Evolutionary conservation across 2,797 vertebrate genomes (phyloP).

Genomic region (Philypnodon macrostomus): DNA sequence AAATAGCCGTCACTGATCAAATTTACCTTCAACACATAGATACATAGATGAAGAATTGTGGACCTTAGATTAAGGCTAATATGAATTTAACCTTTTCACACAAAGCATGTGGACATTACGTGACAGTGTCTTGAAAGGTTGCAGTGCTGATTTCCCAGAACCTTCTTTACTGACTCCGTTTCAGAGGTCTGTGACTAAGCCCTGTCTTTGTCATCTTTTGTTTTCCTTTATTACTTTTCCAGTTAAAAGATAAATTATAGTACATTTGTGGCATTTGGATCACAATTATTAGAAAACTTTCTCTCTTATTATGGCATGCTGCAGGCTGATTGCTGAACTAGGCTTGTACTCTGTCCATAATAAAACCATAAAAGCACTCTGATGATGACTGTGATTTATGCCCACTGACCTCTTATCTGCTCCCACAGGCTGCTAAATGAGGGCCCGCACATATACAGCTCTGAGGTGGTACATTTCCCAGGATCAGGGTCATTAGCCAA

Average conservation of each 20-base stretch:
- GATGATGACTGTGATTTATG: slow-evolving; percentile 9
- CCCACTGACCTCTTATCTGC: slow-evolving; percentile 21
- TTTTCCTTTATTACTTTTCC: slow-evolving; percentile 13
- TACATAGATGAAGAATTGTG: too few species aligned
- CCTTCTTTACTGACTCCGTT: slow-evolving; percentile 18
- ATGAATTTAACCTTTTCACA: slow-evolving; percentile 35
- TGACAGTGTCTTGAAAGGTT: slow-evolving; percentile 27
- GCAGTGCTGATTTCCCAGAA: slow-evolving; percentile 23
- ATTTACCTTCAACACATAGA: too few species aligned
- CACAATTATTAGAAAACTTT: slow-evolving; percentile 11
- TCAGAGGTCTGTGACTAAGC: slow-evolving; percentile 25
- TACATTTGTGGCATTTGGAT: slow-evolving; percentile 3
- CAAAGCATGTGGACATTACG: slow-evolving; percentile 15
- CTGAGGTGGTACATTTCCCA: too few species aligned
- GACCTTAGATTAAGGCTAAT: neutral
- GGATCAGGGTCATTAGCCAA: slow-evolving; percentile 22
- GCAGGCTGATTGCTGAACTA: slow-evolving; percentile 5
- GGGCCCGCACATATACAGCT: slow-evolving; percentile 1
- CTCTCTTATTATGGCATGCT: neutral
- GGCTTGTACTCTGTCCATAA: slow-evolving; percentile 13
- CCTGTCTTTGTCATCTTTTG: slow-evolving; percentile 11
- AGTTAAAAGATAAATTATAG: slow-evolving; percentile 29
- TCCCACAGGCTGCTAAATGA: slow-evolving; percentile 12
- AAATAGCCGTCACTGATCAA: too few species aligned
- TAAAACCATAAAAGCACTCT: slow-evolving; percentile 26